Percentiles rank a stretch among this genome's conserved stretches.
Conservation (phyloP, 2,797 vertebrate genomes). For the Sebastes cheni region DNA sequence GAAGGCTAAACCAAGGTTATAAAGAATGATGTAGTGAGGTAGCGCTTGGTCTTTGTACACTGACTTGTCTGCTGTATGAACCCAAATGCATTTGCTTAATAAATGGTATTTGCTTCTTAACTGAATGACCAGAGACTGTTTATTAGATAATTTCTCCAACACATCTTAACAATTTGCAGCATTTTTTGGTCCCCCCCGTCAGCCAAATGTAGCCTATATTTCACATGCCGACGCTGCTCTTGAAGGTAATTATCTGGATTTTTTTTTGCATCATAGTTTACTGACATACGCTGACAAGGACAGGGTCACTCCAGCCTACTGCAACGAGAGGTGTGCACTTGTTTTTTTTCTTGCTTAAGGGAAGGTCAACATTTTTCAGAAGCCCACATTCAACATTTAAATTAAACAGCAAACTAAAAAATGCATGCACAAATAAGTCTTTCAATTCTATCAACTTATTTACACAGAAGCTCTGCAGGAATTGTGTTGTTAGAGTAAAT, state of each 20-base stretch:
- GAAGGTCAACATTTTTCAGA: conserved; percentile 34
- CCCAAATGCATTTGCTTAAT: too few species aligned
- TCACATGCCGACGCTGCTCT: not conserved
- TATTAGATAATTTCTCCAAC: too few species aligned
- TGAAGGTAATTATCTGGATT: not conserved
- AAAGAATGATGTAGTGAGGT: too few species aligned
- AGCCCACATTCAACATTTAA: not conserved
- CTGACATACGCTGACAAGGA: conserved; percentile 6
- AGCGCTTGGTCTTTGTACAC: too few species aligned
- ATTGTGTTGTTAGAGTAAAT: not conserved
- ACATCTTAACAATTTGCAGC: not conserved
- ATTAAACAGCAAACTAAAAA: conserved; percentile 41
- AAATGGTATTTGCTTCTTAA: too few species aligned
- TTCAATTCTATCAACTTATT: not conserved
- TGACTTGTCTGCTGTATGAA: too few species aligned
- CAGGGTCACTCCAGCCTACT: not conserved
- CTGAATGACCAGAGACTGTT: too few species aligned
- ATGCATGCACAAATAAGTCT: conserved; percentile 17
- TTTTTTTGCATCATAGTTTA: not conserved
- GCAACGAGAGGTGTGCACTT: not conserved
- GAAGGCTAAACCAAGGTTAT: too few species aligned
- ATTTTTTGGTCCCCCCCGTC: not conserved
- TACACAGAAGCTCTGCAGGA: not conserved
- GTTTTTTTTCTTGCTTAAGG: conserved; percentile 8
- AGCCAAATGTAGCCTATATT: conserved; percentile 3